Evolutionary conservation across 2,113 vertebrate genomes (phyloP), one percentile per base, ranked within the genome.

Genomic region (Mola mola): DNA sequence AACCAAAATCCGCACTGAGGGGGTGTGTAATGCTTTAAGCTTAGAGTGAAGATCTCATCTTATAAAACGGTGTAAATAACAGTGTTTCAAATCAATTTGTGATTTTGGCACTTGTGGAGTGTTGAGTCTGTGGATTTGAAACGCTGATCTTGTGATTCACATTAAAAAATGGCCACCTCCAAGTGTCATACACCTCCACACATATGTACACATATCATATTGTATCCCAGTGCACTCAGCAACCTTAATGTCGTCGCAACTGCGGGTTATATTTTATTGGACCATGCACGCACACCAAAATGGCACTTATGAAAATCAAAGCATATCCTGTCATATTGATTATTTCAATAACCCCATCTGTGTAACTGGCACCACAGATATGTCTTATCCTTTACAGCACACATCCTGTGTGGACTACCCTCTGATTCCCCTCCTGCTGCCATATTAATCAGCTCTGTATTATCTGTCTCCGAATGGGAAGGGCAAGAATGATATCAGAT

Each of bases 361-460:
- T 60, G 56, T 52, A 46, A 52, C 24, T 33, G 48, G 40, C 42
- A 51, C 46, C n/a, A 2, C 29, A 71, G 49, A 55, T 56, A 57
- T 42, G 57, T 49, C 31, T 60, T 53, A 73, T 60, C 20, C 20
- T 48, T 41, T 34, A 67, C 61, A 56, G 62, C 56, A 67, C 57
- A 2, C 56, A n/a, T 59, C 51, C 75, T 60, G 50, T 37, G 41
- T 55, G 38, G 47, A 38, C 25, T 15, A 13, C 34, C 63, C 67
- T 67, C 67, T 63, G 52, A 17, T 60, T 59, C 70, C 61, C 46
- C 49, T 71, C 49, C 53, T 53, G 53, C 47, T 70, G 53, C 47
- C 19, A 16, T 25, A 33, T 7, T 29, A 29, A 29, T 29, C 6
- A 9, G 9, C 28, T 29, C 9, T 29, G n/a, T n/a, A n/a, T n/a